Conservation (phyloP, 2,113 vertebrate genomes). For the Artemisiospiza belli region DNA sequence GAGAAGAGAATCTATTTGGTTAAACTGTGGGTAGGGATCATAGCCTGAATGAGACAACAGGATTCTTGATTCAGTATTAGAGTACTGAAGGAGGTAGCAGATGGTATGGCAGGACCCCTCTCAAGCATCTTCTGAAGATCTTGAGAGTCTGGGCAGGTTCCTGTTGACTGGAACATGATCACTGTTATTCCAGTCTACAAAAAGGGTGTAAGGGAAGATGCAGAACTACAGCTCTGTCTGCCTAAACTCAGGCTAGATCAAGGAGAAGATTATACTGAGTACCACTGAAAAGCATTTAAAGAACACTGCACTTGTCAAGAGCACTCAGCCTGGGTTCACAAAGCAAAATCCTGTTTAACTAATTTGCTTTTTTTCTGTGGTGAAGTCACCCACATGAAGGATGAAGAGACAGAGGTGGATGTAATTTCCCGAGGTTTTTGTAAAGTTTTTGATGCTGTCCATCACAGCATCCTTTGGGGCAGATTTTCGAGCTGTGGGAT, state of each 20-base stretch:
- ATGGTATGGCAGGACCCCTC: neutral
- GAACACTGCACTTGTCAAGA: neutral
- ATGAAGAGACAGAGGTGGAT: neutral
- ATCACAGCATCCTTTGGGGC: neutral
- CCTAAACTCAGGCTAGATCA: neutral
- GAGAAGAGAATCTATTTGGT: neutral
- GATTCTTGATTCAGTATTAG: neutral
- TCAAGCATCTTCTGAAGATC: neutral
- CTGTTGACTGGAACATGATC: neutral
- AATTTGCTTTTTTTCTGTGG: neutral
- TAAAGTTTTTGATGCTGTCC: neutral
- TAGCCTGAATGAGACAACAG: neutral
- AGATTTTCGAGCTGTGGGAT: neutral
- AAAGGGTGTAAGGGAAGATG: neutral
- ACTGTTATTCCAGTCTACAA: neutral
- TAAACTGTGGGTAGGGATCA: neutral
- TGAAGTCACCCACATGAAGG: neutral
- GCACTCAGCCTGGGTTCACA: neutral
- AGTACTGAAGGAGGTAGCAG: neutral
- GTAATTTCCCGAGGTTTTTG: neutral
- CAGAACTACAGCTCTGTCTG: neutral
- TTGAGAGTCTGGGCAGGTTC: neutral
- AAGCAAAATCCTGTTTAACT: neutral
- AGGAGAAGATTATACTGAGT: neutral
- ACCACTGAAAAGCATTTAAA: neutral